Conservation (phyloP, 2,888 invertebrate genomes). For the Napeogenes sylphis region DNA sequence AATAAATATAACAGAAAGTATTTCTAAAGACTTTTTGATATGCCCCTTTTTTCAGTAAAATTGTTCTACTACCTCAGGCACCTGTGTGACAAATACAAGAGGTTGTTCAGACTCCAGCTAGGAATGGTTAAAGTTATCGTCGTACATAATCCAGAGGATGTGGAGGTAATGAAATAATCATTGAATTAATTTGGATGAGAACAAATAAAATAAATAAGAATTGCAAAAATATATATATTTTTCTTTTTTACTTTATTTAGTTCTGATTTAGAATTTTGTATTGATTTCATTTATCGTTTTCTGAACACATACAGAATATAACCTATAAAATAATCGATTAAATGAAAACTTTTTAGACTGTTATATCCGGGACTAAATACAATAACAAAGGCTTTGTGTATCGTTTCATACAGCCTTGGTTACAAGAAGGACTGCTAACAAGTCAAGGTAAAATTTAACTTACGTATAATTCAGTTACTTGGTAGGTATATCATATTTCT, state of each 20-base stretch:
- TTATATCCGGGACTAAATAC: conserved; percentile 68
- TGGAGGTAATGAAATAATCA: conserved; percentile 50
- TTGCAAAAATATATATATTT: no score
- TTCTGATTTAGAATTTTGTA: no score
- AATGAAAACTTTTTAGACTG: conserved; percentile 44
- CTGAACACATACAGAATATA: no score
- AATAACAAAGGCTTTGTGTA: conserved; percentile 74
- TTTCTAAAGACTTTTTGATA: no score
- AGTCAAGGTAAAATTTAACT: conserved; percentile 50
- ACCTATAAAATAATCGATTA: neutral
- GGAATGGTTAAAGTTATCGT: conserved; percentile 40
- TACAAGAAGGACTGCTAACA: conserved; percentile 73
- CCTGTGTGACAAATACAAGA: conserved; percentile 34
- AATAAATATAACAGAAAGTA: no score
- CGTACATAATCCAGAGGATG: conserved; percentile 66
- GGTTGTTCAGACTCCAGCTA: conserved; percentile 35
- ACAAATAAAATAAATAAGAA: neutral
- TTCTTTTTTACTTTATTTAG: no score
- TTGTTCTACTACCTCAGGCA: conserved; percentile 43
- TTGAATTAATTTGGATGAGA: neutral
- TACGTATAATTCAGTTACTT: no score
- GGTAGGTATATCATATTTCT: neutral
- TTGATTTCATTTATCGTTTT: no score
- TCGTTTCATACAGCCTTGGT: conserved; percentile 66
- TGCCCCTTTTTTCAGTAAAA: conserved; percentile 41